Percentiles rank a stretch among this genome's conserved stretches.
Evolutionary conservation across 2,797 vertebrate species (phyloP).

Genomic region (Pogonophryne albipinna): DNA sequence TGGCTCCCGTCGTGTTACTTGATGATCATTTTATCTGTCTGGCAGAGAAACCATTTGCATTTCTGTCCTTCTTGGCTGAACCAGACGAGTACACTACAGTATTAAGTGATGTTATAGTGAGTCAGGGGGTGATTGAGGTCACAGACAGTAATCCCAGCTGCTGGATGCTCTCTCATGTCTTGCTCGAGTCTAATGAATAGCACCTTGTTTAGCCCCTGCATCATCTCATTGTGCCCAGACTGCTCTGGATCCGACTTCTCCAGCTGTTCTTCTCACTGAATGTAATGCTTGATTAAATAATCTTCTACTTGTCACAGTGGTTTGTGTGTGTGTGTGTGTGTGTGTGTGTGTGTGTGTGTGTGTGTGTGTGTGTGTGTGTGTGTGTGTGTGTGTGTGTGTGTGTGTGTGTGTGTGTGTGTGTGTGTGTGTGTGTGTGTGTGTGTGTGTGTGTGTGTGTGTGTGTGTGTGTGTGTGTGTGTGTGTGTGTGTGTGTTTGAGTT

Average conservation of each 20-base stretch:
- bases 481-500: slow-evolving; percentile 4
- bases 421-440: slow-evolving; percentile 28
- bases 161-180: slow-evolving; percentile 59
- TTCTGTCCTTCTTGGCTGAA: slow-evolving; percentile 27
- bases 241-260: slow-evolving; percentile 63
- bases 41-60: slow-evolving; percentile 17
- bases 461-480: background rate
- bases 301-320: slow-evolving; percentile 47
- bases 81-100: slow-evolving; percentile 30
- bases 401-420: slow-evolving; percentile 31
- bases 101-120: slow-evolving; percentile 50
- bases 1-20: slow-evolving; percentile 39
- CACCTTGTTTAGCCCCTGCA: slow-evolving; percentile 78
- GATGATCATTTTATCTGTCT: slow-evolving; percentile 53
- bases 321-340: slow-evolving; percentile 28
- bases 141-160: slow-evolving; percentile 73
- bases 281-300: slow-evolving; percentile 76
- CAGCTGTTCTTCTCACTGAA: slow-evolving; percentile 73
- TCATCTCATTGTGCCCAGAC: slow-evolving; percentile 60
- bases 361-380: slow-evolving; percentile 1
- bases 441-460: slow-evolving; percentile 29
- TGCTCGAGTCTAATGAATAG: slow-evolving; percentile 71
- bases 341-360: background rate
- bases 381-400: slow-evolving; percentile 6
- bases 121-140: slow-evolving; percentile 73